Base-by-base conservation (phyloP, 2,113 vertebrate species). In the Pagrus major region DNA sequence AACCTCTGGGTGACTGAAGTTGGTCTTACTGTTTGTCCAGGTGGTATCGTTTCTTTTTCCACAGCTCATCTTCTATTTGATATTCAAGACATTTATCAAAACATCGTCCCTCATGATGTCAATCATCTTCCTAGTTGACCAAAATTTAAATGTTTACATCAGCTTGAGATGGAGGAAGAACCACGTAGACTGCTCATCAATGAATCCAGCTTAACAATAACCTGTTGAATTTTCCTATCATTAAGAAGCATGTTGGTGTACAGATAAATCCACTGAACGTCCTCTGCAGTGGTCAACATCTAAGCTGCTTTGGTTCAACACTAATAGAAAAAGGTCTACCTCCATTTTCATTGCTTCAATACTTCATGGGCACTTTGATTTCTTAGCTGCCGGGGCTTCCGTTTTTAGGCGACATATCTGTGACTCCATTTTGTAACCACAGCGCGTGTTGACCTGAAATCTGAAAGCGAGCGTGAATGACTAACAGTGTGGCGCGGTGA, bases 61-160 rank as follows among this genome's bases (percentile, higher is more conserved):
- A 71, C 75, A 29, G 16, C 70, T 85, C 55, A 42, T 33, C 21
- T 85, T 54, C 47, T 71, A 21, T 80, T 72, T 51, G 18, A 80
- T 54, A 78, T 87, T 65, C 67, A 16, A 59, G 59, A 63, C 37
- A 69, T 81, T 15, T 29, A 21, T 81, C 10, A 70, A 61, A 87
- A 51, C 61, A 37, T 85, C 27, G 51, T 89, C 80, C 60, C 66
- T n/a, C 41, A 37, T 59, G 79, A 91, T 89, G 70, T 87, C 80
- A 78, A 44, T 75, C 80, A 88, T 85, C 80, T 88, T 87, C 65
- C 88, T 80, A 88, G 83, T 72, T 51, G 79, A 93, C 91, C 89
- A 92, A 92, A 92, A n/a, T n/a, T 74, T 7, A 76, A 83, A 88
- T 78, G 88, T 93, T 93, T 94, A 94, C 92, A 89, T 89, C 51